Evolutionary conservation across 1,140 invertebrate genomes (phyloP), one percentile per base, ranked within the genome.

Genomic region (Monochamus saltuarius): DNA sequence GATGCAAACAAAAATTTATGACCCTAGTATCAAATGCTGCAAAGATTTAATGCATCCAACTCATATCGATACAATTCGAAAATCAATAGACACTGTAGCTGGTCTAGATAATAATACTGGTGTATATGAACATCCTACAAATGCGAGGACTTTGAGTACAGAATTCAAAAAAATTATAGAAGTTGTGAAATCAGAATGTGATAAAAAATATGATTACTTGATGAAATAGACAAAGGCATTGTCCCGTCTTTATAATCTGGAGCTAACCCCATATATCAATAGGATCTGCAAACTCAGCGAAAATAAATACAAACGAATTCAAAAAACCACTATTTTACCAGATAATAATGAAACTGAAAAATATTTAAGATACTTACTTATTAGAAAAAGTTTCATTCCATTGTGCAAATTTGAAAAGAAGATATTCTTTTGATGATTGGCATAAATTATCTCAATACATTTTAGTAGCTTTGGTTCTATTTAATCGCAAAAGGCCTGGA

Each of bases 11-110:
- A 46, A 46, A 46, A 46, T n/a, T 19, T 19, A 19, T 19, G 16
- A 46, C 17, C 10, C 45, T 46, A 46, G 17, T 22, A 46, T 46
- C 6, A 46, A 46, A 17, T 46, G 45, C 17, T 46, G 45, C 22
- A 46, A 46, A 46, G 13, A 46, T 46, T 17, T 46, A 19, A 46
- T 46, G 45, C 45, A 46, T 46, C 45, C 45, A 19, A 16, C 13
- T 19, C 22, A 22, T 22, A 46, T 46, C 22, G 17, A 46, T 19
- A 46, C 45, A 46, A 22, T 46, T 13, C 13, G 45, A 46, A 46
- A 46, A 17, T 9, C 45, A 46, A 46, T 46, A 19, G 45, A 46
- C 22, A 10, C 22, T 19, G 45, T 46, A 19, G 45, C 45, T 7
- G 45, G 45, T 19, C 22, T 46, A 19, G 17, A 46, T 46, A 9